These are phyloP conservation scores for Osmoderma eremita DNA, from an alignment of 2,888 invertebrate species.

Conservation along the genomic window DNA sequence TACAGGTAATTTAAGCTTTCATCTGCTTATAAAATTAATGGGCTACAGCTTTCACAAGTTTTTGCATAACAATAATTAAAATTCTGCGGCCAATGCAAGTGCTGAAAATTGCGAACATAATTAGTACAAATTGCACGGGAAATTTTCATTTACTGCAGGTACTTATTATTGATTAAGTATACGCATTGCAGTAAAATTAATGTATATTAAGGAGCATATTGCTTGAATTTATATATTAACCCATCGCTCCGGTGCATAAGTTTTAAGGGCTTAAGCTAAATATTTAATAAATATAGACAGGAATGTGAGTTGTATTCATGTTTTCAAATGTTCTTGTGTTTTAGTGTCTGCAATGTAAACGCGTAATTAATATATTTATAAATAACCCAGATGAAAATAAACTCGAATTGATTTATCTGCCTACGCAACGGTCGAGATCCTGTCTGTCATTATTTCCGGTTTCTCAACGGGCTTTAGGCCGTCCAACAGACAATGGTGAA, in stretches of 20 bases:
- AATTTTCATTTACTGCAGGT: slow-evolving; percentile 35
- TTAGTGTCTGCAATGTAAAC: background rate
- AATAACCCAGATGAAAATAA: background rate
- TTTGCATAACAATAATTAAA: no score
- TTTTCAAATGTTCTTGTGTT: background rate
- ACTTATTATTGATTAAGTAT: slow-evolving; percentile 49
- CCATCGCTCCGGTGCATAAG: no score
- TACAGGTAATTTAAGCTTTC: no score
- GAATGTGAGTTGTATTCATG: slow-evolving; percentile 3
- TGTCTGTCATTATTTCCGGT: slow-evolving; percentile 24
- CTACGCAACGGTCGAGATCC: background rate
- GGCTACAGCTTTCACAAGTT: no score
- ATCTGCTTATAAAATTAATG: no score
- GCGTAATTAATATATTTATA: background rate
- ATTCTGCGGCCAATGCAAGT: background rate
- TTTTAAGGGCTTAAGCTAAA: no score
- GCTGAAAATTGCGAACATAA: slow-evolving; percentile 30
- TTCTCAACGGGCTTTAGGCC: slow-evolving; percentile 6
- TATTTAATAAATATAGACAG: no score
- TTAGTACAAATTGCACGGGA: slow-evolving; percentile 39
- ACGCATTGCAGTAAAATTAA: slow-evolving; percentile 42
- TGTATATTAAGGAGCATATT: slow-evolving; percentile 10
- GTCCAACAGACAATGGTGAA: slow-evolving; percentile 13
- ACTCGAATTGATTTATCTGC: slow-evolving; percentile 3
- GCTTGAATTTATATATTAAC: background rate